These are phyloP conservation scores for Cephalopholis sonnerati DNA, from an alignment of 2,113 vertebrate species.

Conservation along the genomic window DNA sequence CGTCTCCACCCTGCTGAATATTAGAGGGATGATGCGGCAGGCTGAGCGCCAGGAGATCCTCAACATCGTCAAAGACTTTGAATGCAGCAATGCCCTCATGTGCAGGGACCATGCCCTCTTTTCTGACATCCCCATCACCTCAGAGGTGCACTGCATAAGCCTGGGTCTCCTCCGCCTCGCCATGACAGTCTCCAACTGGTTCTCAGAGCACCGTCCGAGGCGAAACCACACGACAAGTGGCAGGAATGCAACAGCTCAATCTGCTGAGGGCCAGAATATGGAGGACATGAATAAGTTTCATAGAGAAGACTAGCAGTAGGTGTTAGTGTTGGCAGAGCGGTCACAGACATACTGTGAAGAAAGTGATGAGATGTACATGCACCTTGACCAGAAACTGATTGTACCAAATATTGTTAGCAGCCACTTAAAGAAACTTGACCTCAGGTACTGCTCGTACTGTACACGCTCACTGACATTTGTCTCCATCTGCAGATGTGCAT, in stretches of 20 bases:
- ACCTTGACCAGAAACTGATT: conserved; percentile 75
- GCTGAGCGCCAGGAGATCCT: conserved; percentile 89
- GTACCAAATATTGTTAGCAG: conserved; percentile 62
- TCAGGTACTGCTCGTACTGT: conserved; percentile 81
- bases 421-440: conserved; percentile 64
- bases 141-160: conserved; percentile 86
- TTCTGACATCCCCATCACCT: conserved; percentile 86
- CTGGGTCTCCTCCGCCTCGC: conserved; percentile 82
- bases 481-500: conserved; percentile 33
- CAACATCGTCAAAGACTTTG: conserved; percentile 88
- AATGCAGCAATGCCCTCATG: conserved; percentile 66
- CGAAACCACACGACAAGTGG: conserved; percentile 13
- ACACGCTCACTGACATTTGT: conserved; percentile 58
- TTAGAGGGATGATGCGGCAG: conserved; percentile 88
- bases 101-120: conserved; percentile 86
- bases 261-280: conserved; percentile 37
- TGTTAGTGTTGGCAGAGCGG: conserved; percentile 43
- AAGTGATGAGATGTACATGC: conserved; percentile 69
- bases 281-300: conserved; percentile 63
- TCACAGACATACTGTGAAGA: conserved; percentile 57
- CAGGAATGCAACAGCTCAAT: conserved; percentile 23
- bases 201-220: conserved; percentile 80
- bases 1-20: conserved; percentile 88
- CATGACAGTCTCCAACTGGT: conserved; percentile 82
- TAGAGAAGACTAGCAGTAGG: conserved; percentile 71